Evolutionary conservation across 2,797 vertebrate species (phyloP), one percentile per base, ranked within the genome.

Genomic region (Acanthurus lineatus): DNA sequence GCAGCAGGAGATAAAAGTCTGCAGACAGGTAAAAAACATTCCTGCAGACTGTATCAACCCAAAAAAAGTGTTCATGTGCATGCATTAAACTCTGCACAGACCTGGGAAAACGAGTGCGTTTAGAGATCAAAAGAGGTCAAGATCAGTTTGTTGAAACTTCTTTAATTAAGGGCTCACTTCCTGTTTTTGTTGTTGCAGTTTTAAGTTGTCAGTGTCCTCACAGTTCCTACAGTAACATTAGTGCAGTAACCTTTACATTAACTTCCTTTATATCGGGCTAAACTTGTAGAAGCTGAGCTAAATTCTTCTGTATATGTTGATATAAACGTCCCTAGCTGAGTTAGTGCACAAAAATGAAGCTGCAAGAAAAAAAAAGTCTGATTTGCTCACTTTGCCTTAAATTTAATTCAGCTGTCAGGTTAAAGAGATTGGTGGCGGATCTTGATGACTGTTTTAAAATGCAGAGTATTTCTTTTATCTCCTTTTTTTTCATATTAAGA

Each of bases 1-100:
- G 28, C 61, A 17, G 38, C 54, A 16, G 71, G 59, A 67, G 45
- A 68, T 57, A 17, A 73, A 65, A 58, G 49, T 45, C 52, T 19
- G 63, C 40, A 71, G 47, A 69, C 61, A 44, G 17, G 54, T 63
- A n/a, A n/a, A n/a, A n/a, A n/a, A n/a, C n/a, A n/a, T 0, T 62
- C 60, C 2, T 3, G 9, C 59, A 9, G 44, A 19, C 60, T 49
- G 28, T 25, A 19, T 60, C 53, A 38, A 65, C 47, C 53, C 52
- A 75, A 47, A n/a, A n/a, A n/a, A n/a, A n/a, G n/a, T 25, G 25
- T 25, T 25, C 3, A 3, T 25, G 25, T 25, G 25, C 25, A 25
- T 3, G 25, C 25, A 25, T 2, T 25, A 25, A 25, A 25, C 25
- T 25, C 25, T 25, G 25, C 25, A 25, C 25, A 25, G 25, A 25